Conservation (phyloP, 1,140 invertebrate species). For the Hylaeus volcanicus region DNA sequence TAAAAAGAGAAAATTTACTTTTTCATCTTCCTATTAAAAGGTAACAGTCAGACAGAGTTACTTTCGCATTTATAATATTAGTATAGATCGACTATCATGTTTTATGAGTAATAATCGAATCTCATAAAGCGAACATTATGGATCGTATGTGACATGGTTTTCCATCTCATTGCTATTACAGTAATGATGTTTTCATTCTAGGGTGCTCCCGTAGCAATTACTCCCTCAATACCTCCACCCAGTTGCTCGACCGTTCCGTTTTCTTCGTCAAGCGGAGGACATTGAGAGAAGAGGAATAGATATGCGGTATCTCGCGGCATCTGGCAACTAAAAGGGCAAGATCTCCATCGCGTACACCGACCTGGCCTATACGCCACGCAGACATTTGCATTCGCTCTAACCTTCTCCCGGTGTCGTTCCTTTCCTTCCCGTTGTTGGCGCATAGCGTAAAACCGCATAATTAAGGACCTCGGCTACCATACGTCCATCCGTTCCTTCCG, state of each 20-base stretch:
- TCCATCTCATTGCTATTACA: too few species aligned
- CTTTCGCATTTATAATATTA: too few species aligned
- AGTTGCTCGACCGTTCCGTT: slow-evolving; percentile 32
- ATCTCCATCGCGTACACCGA: slow-evolving; percentile 60
- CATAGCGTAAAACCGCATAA: slow-evolving; percentile 75
- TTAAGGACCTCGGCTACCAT: slow-evolving; percentile 70
- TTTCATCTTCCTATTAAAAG: too few species aligned
- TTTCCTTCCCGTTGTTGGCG: slow-evolving; percentile 35
- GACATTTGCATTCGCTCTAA: slow-evolving; percentile 73
- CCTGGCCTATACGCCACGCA: slow-evolving; percentile 47
- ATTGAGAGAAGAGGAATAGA: slow-evolving; percentile 30
- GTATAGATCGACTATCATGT: too few species aligned
- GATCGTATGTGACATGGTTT: too few species aligned
- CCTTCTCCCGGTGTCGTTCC: slow-evolving; percentile 21
- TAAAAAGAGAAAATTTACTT: too few species aligned
- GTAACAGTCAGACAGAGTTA: too few species aligned
- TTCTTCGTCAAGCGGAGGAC: slow-evolving; percentile 19
- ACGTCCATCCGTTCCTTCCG: slow-evolving; percentile 49
- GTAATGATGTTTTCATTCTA: too few species aligned
- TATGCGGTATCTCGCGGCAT: slow-evolving; percentile 74
- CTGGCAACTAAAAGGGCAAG: slow-evolving; percentile 76
- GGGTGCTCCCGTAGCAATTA: too few species aligned
- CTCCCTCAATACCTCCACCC: background rate
- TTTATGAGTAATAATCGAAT: too few species aligned
- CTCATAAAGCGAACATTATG: too few species aligned